Percentiles rank a stretch among this genome's conserved stretches.
phyloP scores from a whole-genome alignment of 1,140 invertebrate species.

The Conus betulinus region DNA sequence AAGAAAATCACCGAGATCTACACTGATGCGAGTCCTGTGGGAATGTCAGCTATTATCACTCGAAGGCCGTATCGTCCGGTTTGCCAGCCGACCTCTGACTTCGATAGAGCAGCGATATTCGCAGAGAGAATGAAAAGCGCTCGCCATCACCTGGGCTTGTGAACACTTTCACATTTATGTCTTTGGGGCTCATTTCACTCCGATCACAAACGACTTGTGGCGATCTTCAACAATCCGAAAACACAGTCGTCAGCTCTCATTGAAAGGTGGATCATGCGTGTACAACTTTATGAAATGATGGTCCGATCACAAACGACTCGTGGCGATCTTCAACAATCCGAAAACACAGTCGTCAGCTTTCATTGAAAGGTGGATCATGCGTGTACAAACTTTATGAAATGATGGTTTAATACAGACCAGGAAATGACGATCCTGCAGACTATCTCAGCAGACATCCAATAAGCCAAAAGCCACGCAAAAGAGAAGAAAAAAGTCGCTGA shows the following conservation, averaged over 20 bases:
- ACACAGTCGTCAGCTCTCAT: conserved; percentile 46
- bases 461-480: background rate
- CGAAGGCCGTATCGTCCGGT: conserved; percentile 38
- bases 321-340: conserved; percentile 53
- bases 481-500: conserved; percentile 15
- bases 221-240: conserved; percentile 56
- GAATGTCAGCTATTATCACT: conserved; percentile 42
- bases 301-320: conserved; percentile 70
- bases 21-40: conserved; percentile 51
- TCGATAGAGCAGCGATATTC: conserved; percentile 65
- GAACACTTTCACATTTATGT: conserved; percentile 74
- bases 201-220: conserved; percentile 70
- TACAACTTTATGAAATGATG: conserved; percentile 31
- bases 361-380: conserved; percentile 56
- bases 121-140: conserved; percentile 74
- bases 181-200: conserved; percentile 71
- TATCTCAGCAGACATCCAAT: conserved; percentile 25
- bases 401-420: conserved; percentile 50
- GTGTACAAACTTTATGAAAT: background rate
- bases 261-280: conserved; percentile 51
- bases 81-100: conserved; percentile 47
- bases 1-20: conserved; percentile 35
- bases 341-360: conserved; percentile 37
- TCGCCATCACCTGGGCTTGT: conserved; percentile 73
- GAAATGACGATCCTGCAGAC: conserved; percentile 37